Percentiles rank a stretch among this genome's conserved stretches.
Evolutionary conservation across 2,888 invertebrate species (phyloP).

Genomic region (Drosophila acutilabella): DNA sequence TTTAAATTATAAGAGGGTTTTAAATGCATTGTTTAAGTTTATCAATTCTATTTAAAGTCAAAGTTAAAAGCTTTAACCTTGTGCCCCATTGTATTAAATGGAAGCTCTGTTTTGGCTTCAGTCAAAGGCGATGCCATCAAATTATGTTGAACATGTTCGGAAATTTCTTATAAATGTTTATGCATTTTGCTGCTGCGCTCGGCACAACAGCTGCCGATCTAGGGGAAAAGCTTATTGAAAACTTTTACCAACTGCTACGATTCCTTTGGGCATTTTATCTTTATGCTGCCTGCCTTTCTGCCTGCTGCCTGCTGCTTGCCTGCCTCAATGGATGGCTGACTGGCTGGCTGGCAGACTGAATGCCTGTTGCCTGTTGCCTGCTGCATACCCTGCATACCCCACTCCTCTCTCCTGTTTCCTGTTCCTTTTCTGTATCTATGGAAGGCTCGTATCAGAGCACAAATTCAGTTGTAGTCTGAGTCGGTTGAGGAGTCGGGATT

Average conservation of each 20-base stretch:
- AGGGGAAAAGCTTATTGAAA: slow-evolving; percentile 70
- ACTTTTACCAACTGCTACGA: slow-evolving; percentile 67
- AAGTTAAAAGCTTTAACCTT: slow-evolving; percentile 7
- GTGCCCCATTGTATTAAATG: slow-evolving; percentile 15
- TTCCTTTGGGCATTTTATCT: slow-evolving; percentile 72
- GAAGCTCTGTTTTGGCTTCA: slow-evolving; percentile 18
- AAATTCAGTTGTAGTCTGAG: slow-evolving; percentile 8
- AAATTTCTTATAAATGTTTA: slow-evolving; percentile 68
- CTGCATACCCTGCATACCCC: too few relatives aligned
- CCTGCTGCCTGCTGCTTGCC: slow-evolving; percentile 2
- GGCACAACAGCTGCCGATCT: slow-evolving; percentile 39
- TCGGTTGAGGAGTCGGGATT: slow-evolving; percentile 12
- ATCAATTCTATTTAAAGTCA: too few relatives aligned
- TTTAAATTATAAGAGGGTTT: too few relatives aligned
- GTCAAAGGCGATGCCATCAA: slow-evolving; percentile 46
- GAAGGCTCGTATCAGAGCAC: slow-evolving; percentile 1
- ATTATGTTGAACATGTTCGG: slow-evolving; percentile 61
- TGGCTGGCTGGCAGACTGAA: slow-evolving; percentile 3
- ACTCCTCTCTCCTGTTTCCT: background rate
- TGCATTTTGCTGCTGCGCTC: slow-evolving; percentile 64
- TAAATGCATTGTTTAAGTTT: too few relatives aligned
- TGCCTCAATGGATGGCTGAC: background rate
- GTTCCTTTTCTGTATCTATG: slow-evolving; percentile 27
- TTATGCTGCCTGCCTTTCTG: slow-evolving; percentile 38
- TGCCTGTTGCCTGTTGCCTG: slow-evolving; percentile 7